phyloP scores from a whole-genome alignment of 2,888 invertebrate genomes.

The Brachyptera putata region DNA sequence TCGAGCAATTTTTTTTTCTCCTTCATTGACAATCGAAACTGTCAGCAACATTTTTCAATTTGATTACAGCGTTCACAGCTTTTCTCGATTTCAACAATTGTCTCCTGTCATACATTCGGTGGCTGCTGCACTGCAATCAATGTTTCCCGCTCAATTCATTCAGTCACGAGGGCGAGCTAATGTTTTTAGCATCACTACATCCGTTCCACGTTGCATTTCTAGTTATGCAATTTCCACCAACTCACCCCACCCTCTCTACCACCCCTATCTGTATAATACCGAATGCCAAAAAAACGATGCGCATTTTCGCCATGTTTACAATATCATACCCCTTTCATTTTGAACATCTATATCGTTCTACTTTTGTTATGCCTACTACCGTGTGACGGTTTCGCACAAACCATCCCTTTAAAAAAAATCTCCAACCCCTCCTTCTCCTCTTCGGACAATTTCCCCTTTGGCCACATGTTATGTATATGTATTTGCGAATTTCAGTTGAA shows the following conservation, averaged over 20 bases:
- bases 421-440: slow-evolving; percentile 6
- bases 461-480: slow-evolving; percentile 20
- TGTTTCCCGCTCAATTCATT: too few species aligned
- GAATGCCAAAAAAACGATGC: background rate
- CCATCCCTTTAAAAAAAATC: slow-evolving; percentile 12
- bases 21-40: too few species aligned
- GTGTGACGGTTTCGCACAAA: slow-evolving; percentile 14
- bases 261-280: background rate
- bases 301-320: slow-evolving; percentile 19
- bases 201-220: background rate
- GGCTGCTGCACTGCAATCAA: too few species aligned
- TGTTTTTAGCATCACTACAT: background rate
- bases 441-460: slow-evolving; percentile 8
- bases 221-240: slow-evolving; percentile 12
- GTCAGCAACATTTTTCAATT: too few species aligned
- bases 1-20: too few species aligned
- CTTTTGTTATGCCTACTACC: slow-evolving; percentile 1
- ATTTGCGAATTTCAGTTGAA: slow-evolving; percentile 15
- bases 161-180: background rate
- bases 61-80: too few species aligned
- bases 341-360: slow-evolving; percentile 15
- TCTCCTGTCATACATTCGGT: too few species aligned
- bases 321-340: slow-evolving; percentile 2
- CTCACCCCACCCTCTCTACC: background rate
- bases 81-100: too few species aligned